Percentiles rank a stretch among this genome's conserved stretches.
Evolutionary conservation across 1,140 invertebrate genomes (phyloP).

Genomic region (Gryon sp.): DNA sequence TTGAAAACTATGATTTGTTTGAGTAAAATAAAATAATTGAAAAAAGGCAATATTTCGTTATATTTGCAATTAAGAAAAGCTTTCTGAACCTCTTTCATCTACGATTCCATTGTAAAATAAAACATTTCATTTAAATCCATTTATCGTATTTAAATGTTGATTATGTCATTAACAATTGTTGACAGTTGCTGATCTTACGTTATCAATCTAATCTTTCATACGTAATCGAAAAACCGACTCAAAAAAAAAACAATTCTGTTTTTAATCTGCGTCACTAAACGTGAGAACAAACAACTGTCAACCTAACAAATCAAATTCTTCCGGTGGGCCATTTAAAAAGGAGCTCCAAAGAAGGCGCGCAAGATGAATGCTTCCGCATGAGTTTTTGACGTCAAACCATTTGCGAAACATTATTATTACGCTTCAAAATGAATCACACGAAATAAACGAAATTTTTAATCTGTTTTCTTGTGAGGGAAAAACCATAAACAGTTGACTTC

Average conservation of each 20-base stretch:
- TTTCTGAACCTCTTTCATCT: too few relatives aligned
- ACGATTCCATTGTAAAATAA: not conserved
- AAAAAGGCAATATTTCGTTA: too few relatives aligned
- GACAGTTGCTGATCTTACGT: not conserved
- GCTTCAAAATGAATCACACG: too few relatives aligned
- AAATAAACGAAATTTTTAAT: too few relatives aligned
- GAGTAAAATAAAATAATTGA: too few relatives aligned
- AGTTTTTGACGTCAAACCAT: not conserved
- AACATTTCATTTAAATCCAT: not conserved
- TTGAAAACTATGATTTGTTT: too few relatives aligned
- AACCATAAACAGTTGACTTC: too few relatives aligned
- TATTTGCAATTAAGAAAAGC: too few relatives aligned
- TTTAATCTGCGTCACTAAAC: conserved; percentile 7
- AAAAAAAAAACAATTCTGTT: conserved; percentile 2
- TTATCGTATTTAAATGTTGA: conserved; percentile 6
- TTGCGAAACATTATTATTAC: too few relatives aligned
- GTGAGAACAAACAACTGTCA: conserved; percentile 22
- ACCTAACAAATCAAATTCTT: conserved; percentile 19
- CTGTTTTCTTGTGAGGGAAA: too few relatives aligned
- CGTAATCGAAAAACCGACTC: too few relatives aligned
- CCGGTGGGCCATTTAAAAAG: not conserved
- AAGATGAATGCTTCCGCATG: conserved; percentile 6
- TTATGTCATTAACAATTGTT: not conserved
- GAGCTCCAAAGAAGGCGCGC: conserved; percentile 2
- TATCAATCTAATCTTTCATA: conserved; percentile 6